Conservation (phyloP, 2,888 invertebrate genomes). For the Spodoptera exigua region DNA sequence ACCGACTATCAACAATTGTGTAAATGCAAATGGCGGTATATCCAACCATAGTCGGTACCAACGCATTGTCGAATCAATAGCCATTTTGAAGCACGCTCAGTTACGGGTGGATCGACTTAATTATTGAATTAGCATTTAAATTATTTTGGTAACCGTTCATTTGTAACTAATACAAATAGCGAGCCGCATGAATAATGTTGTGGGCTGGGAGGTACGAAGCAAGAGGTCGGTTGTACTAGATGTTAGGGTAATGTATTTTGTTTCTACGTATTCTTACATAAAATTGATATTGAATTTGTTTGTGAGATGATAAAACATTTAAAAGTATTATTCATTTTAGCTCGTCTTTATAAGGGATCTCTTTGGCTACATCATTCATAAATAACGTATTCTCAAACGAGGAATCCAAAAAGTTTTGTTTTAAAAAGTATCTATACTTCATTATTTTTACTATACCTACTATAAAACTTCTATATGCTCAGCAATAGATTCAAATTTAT, state of each 20-base stretch:
- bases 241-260: neutral
- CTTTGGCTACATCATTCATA: too few relatives aligned
- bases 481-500: neutral
- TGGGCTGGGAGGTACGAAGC: slow-evolving; percentile 62
- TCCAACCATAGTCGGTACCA: slow-evolving; percentile 49
- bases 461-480: too few relatives aligned
- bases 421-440: too few relatives aligned
- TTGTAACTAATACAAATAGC: slow-evolving; percentile 90
- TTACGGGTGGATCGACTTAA: slow-evolving; percentile 86
- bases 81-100: slow-evolving; percentile 73
- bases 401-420: too few relatives aligned
- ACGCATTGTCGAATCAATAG: slow-evolving; percentile 77
- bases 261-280: neutral
- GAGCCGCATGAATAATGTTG: slow-evolving; percentile 86
- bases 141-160: slow-evolving; percentile 90
- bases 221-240: slow-evolving; percentile 20
- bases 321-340: too few relatives aligned
- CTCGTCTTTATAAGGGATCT: too few relatives aligned
- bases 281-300: too few relatives aligned
- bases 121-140: slow-evolving; percentile 90
- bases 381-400: too few relatives aligned
- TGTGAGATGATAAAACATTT: too few relatives aligned
- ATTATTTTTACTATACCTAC: too few relatives aligned
- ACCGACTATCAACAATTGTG: slow-evolving; percentile 40
- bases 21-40: slow-evolving; percentile 38